Base-by-base conservation (phyloP, 1,140 invertebrate species). In the Papilio helenus region DNA sequence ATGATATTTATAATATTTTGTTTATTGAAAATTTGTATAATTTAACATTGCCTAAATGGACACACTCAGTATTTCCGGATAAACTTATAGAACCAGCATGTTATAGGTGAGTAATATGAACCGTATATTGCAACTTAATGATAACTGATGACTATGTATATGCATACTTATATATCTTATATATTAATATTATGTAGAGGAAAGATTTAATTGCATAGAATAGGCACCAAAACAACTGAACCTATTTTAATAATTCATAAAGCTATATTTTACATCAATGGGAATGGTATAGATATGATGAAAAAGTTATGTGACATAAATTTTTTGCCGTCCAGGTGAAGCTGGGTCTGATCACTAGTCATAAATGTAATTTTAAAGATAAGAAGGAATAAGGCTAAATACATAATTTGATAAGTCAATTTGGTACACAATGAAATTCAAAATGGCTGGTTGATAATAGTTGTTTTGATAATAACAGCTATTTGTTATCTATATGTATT, bases 41-140 rank as follows among this genome's bases (percentile, higher is more conserved):
- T 74, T 96, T 96, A 79, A 96, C 96, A 16, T 90, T 98, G 61
- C 97, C 97, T 0, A 91, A 95, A 14, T 98, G 97, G 97, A 97
- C 97, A 34, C 83, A 86, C 3, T 85, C 83, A 26, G 93, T 96
- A 3, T 96, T 92, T 87, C 96, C 96, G 29, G 90, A 96, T 49
- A 94, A 94, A 84, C 79, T 96, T 81, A 87, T 86, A 84, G 86
- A 91, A 72, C 87, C 96, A 1, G 94, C 95, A 20, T 91, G 91
- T 81, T 92, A 96, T 74, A 96, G 95, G 90, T 97, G 96, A 81
- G 26, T 42, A 42, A n/a, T 44, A 73, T 80, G 14, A 9, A 49
- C 18, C 4, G 3, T 55, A n/a, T 20, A 9, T n/a, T 20, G 20
- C n/a, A 20, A n/a, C 4, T 55, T 5, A 20, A 8, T 9, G 51